Conservation (phyloP, 2,113 vertebrate species). For the Anthoscopus minutus region DNA sequence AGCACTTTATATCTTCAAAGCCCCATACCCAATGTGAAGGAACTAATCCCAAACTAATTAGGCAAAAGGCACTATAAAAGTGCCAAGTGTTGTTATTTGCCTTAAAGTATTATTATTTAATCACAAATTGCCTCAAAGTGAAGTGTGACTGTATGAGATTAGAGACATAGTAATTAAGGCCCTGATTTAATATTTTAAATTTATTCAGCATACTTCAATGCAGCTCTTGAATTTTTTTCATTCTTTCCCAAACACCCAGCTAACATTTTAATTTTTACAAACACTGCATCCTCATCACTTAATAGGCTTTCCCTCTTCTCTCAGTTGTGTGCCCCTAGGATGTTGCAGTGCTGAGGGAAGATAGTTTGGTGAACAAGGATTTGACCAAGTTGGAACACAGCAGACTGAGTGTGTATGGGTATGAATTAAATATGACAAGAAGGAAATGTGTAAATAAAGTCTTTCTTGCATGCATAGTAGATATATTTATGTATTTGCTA, state of each 20-base stretch:
- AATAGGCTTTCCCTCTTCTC: constrained; percentile 46
- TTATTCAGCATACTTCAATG: constrained; percentile 59
- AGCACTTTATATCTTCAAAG: constrained; percentile 68
- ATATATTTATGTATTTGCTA: constrained; percentile 41
- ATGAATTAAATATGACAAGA: constrained; percentile 55
- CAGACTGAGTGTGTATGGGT: background rate
- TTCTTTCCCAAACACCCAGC: constrained; percentile 43
- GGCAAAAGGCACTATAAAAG: constrained; percentile 64
- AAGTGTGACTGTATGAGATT: constrained; percentile 57
- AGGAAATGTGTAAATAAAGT: constrained; percentile 54
- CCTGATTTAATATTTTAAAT: constrained; percentile 66
- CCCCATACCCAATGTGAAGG: constrained; percentile 53
- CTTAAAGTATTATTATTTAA: constrained; percentile 69
- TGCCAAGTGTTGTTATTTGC: constrained; percentile 59
- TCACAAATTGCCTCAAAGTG: constrained; percentile 61
- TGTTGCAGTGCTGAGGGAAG: constrained; percentile 31
- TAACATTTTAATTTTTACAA: constrained; percentile 60
- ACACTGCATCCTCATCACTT: constrained; percentile 41
- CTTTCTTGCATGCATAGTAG: constrained; percentile 15
- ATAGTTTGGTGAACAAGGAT: constrained; percentile 44
- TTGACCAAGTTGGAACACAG: constrained; percentile 17
- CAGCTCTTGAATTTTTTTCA: constrained; percentile 48
- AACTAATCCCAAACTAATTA: constrained; percentile 68
- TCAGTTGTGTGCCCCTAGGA: constrained; percentile 39
- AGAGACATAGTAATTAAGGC: constrained; percentile 57